Percentiles rank a stretch among this genome's conserved stretches.
Conservation (phyloP, 1,140 invertebrate species). For the Saccostrea echinata region DNA sequence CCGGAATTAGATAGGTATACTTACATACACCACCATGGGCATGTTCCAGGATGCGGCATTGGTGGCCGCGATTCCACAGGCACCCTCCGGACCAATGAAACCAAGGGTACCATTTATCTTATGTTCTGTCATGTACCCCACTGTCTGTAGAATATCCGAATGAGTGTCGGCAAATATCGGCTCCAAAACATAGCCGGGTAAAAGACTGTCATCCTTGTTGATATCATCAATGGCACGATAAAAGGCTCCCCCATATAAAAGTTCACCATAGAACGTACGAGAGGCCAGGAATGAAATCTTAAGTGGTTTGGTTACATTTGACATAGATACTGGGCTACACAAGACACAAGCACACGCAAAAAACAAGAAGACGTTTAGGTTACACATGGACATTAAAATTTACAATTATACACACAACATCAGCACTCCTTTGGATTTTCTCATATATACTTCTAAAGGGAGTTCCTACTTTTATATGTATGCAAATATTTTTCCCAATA, state of each 20-base stretch:
- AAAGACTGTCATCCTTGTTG: constrained; percentile 85
- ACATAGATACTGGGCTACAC: background rate
- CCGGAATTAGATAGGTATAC: constrained; percentile 75
- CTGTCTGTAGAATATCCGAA: constrained; percentile 87
- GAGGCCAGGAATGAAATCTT: constrained; percentile 55
- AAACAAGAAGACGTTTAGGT: background rate
- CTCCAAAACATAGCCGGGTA: constrained; percentile 88
- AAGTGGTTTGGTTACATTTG: constrained; percentile 13
- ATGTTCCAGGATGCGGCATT: constrained; percentile 94
- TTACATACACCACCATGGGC: constrained; percentile 98
- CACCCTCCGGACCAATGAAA: constrained; percentile 96
- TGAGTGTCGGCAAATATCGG: constrained; percentile 94
- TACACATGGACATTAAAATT: background rate
- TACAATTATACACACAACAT: background rate
- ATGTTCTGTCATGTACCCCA: constrained; percentile 62
- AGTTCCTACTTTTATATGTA: constrained; percentile 9
- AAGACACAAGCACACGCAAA: background rate
- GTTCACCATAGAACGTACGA: constrained; percentile 46
- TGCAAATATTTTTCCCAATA: constrained; percentile 35
- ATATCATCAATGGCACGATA: constrained; percentile 89
- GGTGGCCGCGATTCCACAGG: constrained; percentile 94
- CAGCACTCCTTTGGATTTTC: background rate
- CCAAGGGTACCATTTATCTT: constrained; percentile 88
- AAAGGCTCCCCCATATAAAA: constrained; percentile 87
- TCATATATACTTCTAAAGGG: background rate